Base-by-base conservation (phyloP, 2,888 invertebrate species). In the Teleiodes luculella region DNA sequence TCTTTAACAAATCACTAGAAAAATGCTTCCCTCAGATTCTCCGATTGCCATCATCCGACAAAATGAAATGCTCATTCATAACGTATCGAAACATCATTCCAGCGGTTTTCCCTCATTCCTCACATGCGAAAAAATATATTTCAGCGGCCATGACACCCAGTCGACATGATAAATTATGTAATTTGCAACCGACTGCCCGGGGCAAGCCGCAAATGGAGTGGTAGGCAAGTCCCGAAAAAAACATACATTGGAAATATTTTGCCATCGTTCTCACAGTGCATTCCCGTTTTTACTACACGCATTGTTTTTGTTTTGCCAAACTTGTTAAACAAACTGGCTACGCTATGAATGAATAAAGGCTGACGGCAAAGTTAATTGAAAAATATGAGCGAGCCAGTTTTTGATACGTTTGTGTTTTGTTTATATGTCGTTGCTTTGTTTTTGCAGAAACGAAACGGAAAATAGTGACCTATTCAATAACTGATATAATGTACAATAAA, bases 121-220 rank as follows among this genome's bases (percentile, higher is more conserved):
- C 36, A 36, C 33, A 49, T 10, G n/a, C 37, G 13, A 58, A 64
- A 67, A 65, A 67, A 76, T 74, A 71, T 68, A 66, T 68, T n/a
- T 74, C 72, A 72, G 66, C 67, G 66, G 66, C 66, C 72, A 70
- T 68, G 46, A 71, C 68, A 67, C 65, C 65, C 65, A 67, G 70
- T 69, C 70, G 69, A 70, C 71, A 72, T 79, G 80, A 82, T 80
- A 82, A 80, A 80, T 82, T 75, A 77, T 71, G 73, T 77, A 78
- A 82, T 81, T 80, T 80, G 74, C 73, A 73, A 73, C 67, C 67
- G 65, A 69, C 69, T 71, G 60, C 55, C 59, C 62, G 60, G 57
- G 63, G 54, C 60, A 62, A 58, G 56, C 62, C 67, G 57, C 66
- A 66, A 68, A 67, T 66, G 64, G 65, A 64, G 70, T 64, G 62